Base-by-base conservation (phyloP, 2,888 invertebrate species). In the Agonopterix subpropinquella region DNA sequence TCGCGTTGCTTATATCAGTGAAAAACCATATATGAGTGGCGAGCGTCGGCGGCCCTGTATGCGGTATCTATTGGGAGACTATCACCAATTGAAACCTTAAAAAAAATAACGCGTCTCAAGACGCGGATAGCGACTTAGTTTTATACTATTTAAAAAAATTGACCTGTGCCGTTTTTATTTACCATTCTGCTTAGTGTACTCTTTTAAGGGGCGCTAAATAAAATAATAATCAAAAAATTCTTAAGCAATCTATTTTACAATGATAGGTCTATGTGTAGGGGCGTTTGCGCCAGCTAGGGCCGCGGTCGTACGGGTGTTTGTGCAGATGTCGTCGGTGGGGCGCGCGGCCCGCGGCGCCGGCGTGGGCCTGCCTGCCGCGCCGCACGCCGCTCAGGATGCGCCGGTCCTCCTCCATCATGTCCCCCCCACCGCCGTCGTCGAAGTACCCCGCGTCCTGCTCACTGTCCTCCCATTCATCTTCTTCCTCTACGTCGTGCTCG, bases 281-380 rank as follows among this genome's bases (percentile, higher is more conserved):
- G 55, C 49, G 18, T 57, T 61, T 50, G 58, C 59, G 43, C 13
- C 10, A 8, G 28, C 3, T 68, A 49, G 88, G 88, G 53, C 88
- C 88, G 11, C 88, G 75, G 60, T 89, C 88, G 59, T 86, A 89
- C 4, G 88, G 88, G 52, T 89, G 86, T 84, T 86, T 89, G 65
- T 86, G 87, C 13, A 83, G 88, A 87, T 89, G 88, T 75, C 88
- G 80, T 62, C 78, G 85, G 63, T 83, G 87, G n/a, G 74, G 69
- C 3, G 73, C 67, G 11, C 79, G 68, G n/a, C 79, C 67, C 11
- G 65, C 65, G 3, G 74, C 66, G 8, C 62, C 51, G 41, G 41
- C 11, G 11, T 55, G 53, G 37, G 66, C 62, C 46, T 57, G 64
- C 15, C 59, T 65, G 49, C 53, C 54, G 36, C 53, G 58, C 44